These are phyloP conservation scores for Tretioscincus oriximinensis DNA, from an alignment of 2,113 vertebrate species.

Conservation along the genomic window DNA sequence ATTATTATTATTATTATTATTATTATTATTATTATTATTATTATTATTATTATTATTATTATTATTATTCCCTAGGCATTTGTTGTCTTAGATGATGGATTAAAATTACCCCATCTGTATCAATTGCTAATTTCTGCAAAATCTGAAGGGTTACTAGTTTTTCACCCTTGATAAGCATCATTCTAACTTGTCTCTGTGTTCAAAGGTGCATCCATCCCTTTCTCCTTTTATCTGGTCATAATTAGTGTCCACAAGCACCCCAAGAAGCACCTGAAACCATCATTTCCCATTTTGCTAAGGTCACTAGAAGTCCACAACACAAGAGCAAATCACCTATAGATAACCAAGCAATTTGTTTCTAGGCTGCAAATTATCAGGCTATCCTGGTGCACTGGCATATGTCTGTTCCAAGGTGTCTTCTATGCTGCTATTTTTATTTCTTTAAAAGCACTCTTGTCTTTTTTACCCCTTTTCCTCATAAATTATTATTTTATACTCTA, in stretches of 20 bases:
- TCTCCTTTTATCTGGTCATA: constrained; percentile 73
- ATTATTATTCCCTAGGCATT: not conserved
- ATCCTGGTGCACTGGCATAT: too few relatives aligned
- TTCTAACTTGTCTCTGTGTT: constrained; percentile 52
- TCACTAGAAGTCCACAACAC: too few relatives aligned
- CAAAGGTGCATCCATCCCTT: constrained; percentile 81
- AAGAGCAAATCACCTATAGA: too few relatives aligned
- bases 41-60: too few relatives aligned
- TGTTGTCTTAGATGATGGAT: not conserved
- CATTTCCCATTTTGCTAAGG: too few relatives aligned
- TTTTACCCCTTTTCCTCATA: constrained; percentile 65
- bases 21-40: too few relatives aligned
- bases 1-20: too few relatives aligned
- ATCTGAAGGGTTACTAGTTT: not conserved
- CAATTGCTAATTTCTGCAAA: not conserved
- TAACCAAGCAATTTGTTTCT: too few relatives aligned
- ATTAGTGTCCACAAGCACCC: too few relatives aligned
- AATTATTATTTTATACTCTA: constrained; percentile 57
- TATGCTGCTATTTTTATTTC: constrained; percentile 22
- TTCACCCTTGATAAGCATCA: not conserved
- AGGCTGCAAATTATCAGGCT: too few relatives aligned
- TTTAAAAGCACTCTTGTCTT: constrained; percentile 65
- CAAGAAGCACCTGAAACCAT: too few relatives aligned
- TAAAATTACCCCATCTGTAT: not conserved
- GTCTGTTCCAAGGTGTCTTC: too few relatives aligned